Percentiles rank a stretch among this genome's conserved stretches.
Evolutionary conservation across 2,888 invertebrate genomes (phyloP).

Genomic region (Conomelus anceps): DNA sequence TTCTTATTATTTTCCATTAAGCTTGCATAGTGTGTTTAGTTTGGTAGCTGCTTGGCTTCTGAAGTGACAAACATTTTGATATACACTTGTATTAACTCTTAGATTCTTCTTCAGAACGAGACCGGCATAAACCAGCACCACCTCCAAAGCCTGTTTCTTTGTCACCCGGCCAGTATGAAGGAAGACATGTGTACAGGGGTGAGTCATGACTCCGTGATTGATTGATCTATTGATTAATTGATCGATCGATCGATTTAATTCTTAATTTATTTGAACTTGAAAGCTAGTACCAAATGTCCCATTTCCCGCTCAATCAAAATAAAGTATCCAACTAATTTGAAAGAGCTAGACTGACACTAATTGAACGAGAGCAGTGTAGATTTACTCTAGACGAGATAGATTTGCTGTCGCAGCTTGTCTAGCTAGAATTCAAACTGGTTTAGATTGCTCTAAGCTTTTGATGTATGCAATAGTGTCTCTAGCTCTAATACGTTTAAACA

Average conservation of each 20-base stretch:
- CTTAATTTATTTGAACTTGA: background rate
- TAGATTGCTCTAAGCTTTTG: no score
- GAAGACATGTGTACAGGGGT: constrained; percentile 40
- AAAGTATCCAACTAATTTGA: no score
- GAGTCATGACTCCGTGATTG: constrained; percentile 7
- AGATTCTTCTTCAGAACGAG: constrained; percentile 55
- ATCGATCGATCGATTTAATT: background rate
- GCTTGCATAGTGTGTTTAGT: background rate
- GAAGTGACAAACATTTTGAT: background rate
- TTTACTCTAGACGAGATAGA: no score
- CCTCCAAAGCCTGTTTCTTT: constrained; percentile 79
- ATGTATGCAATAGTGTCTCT: no score
- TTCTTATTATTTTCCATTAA: background rate
- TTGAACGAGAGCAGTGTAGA: no score
- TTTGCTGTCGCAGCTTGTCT: no score
- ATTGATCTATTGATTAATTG: background rate
- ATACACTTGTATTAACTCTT: background rate
- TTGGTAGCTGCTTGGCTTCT: background rate
- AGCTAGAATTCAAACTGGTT: no score
- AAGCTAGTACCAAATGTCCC: no score
- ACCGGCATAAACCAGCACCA: constrained; percentile 79
- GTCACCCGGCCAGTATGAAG: constrained; percentile 52
- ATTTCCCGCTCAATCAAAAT: no score
- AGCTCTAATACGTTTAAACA: no score
- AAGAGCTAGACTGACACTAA: no score